These are phyloP conservation scores for Phaetusa simplex DNA, from an alignment of 2,113 vertebrate genomes.

Conservation along the genomic window DNA sequence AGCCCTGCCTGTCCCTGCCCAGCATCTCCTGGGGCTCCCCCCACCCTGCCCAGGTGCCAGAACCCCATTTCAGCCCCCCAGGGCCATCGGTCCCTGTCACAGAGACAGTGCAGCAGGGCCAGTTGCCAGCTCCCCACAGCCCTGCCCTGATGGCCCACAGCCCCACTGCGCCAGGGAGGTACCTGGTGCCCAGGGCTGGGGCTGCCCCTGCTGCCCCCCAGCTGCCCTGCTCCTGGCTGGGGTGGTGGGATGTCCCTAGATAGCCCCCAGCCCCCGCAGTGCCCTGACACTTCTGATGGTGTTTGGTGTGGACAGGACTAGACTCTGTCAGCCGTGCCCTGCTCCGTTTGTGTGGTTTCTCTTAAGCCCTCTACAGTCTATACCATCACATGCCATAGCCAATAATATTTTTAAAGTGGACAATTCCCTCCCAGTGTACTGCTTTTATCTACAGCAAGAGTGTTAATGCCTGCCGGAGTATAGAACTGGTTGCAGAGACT, in stretches of 20 bases:
- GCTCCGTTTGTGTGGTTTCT: background rate
- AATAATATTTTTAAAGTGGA: background rate
- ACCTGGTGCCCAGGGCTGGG: background rate
- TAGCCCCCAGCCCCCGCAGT: background rate
- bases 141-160: background rate
- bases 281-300: background rate
- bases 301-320: background rate
- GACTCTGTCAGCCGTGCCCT: background rate
- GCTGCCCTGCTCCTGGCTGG: background rate
- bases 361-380: background rate
- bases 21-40: background rate
- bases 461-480: background rate
- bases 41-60: background rate
- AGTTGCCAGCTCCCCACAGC: background rate
- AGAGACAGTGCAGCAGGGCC: background rate
- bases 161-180: accelerated
- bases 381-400: background rate
- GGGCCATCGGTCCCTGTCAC: background rate
- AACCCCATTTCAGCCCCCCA: background rate
- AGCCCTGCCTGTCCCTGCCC: background rate
- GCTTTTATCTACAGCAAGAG: background rate
- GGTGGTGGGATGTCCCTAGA: background rate
- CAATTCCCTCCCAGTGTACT: background rate
- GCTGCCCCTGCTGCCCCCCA: background rate
- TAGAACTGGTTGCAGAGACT: background rate